Base-by-base conservation (phyloP, 1,140 invertebrate genomes). In the Drosophila sp. region DNA sequence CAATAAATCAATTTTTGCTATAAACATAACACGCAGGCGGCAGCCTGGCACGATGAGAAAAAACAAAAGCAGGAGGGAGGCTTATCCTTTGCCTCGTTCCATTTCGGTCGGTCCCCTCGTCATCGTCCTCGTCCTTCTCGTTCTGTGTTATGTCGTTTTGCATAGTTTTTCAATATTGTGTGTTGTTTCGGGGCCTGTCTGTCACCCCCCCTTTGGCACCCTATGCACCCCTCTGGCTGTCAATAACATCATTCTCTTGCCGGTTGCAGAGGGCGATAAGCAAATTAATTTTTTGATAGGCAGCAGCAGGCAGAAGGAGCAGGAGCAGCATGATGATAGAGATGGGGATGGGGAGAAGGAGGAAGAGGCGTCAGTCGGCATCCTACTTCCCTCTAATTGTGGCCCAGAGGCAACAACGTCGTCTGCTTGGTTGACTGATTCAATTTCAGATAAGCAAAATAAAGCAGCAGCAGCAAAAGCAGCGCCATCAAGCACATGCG, bases 391-490 rank as follows among this genome's bases (percentile, higher is more conserved):
- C 77, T 74, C 84, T 89, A 89, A 89, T 89, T 89, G 84, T 84
- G 84, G 80, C 85, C 80, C 63, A 72, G 68, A 87, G 84, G 76
- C 78, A 83, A 87, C 64, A 61, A 63, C 70, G 61, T 71, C 75
- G 66, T 79, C 79, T 81, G 79, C 83, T 89, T 83, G 84, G 79
- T 70, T 87, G 83, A 66, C 79, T 80, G 84, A 89, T 89, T 89
- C 85, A 89, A 89, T 89, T 89, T 89, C 73, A 90, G 84, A 89
- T 89, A 89, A 89, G 85, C 79, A 89, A 89, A 87, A 87, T 89
- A 87, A 87, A 89, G 83, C 83, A 86, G 74, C 72, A 72, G 55
- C 44, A 50, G 69, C 72, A 72, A 47, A 23, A 50, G 69, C 70
- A 67, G 66, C 66, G 58, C 66, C 44, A 10, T 25, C 44, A 10